These are phyloP conservation scores for Drosophila tsacasi DNA, from an alignment of 1,140 invertebrate genomes.

Conservation along the genomic window DNA sequence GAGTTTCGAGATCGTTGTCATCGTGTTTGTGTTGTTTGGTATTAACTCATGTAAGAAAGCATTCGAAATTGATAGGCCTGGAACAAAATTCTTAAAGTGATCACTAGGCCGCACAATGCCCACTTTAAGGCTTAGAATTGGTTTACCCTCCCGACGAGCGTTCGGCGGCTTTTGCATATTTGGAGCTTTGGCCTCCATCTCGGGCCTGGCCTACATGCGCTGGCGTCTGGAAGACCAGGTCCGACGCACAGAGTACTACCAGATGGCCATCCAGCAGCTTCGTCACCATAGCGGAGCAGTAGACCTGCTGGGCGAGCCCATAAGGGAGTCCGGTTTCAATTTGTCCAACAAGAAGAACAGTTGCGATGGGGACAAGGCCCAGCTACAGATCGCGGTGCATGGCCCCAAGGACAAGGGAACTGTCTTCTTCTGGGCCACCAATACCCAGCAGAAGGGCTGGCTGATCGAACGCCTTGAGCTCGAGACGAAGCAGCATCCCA, in stretches of 20 bases:
- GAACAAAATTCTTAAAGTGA: slow-evolving; percentile 31
- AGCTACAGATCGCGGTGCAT: slow-evolving; percentile 85
- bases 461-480: slow-evolving; percentile 63
- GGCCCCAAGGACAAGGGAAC: slow-evolving; percentile 86
- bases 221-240: slow-evolving; percentile 85
- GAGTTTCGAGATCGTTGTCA: slow-evolving; percentile 21
- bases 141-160: slow-evolving; percentile 75
- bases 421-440: slow-evolving; percentile 66
- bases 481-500: slow-evolving; percentile 60
- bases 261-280: slow-evolving; percentile 86
- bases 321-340: slow-evolving; percentile 87
- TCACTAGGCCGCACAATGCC: slow-evolving; percentile 32
- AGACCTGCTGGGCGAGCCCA: slow-evolving; percentile 88
- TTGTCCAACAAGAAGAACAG: slow-evolving; percentile 86
- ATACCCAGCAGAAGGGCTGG: slow-evolving; percentile 56
- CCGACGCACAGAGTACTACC: slow-evolving; percentile 86
- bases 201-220: slow-evolving; percentile 82
- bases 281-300: slow-evolving; percentile 86
- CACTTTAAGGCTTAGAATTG: slow-evolving; percentile 39
- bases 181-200: slow-evolving; percentile 85
- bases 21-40: background rate
- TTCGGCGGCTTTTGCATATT: slow-evolving; percentile 85
- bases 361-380: slow-evolving; percentile 86
- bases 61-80: slow-evolving; percentile 6
- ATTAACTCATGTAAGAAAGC: background rate